Percentiles rank a stretch among this genome's conserved stretches.
phyloP scores from a whole-genome alignment of 2,888 invertebrate species.

The Hirudinaria manillensis region DNA sequence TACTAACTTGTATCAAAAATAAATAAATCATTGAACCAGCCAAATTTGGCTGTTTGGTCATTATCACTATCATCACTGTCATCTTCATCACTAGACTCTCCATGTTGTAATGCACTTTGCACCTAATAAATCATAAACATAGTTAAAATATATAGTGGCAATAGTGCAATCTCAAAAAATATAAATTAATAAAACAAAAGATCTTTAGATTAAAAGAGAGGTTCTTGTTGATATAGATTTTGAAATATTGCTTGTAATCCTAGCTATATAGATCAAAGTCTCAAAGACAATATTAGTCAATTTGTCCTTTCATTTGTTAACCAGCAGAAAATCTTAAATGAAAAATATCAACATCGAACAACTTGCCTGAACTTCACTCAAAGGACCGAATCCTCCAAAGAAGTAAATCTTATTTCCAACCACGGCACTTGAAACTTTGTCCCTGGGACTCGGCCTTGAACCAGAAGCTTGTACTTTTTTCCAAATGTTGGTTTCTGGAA shows the following conservation, averaged over 20 bases:
- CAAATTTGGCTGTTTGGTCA: constrained; percentile 45
- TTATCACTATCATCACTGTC: constrained; percentile 26
- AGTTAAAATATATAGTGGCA: too few relatives aligned
- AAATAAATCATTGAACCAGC: constrained; percentile 53
- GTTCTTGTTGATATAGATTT: too few relatives aligned
- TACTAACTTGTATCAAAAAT: constrained; percentile 47
- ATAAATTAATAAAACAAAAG: too few relatives aligned
- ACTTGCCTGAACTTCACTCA: constrained; percentile 32
- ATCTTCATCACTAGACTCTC: constrained; percentile 16
- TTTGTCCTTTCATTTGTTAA: too few relatives aligned
- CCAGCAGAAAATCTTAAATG: neutral
- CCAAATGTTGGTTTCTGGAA: constrained; percentile 46
- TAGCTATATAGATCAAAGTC: too few relatives aligned
- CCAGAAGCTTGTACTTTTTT: constrained; percentile 43
- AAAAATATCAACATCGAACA: neutral
- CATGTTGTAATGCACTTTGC: neutral
- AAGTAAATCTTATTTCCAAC: constrained; percentile 48
- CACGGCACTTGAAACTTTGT: constrained; percentile 49
- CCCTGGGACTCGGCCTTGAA: constrained; percentile 46
- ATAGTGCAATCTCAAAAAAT: too few relatives aligned
- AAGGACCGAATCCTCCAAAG: constrained; percentile 54
- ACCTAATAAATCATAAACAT: neutral
- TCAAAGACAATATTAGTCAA: too few relatives aligned
- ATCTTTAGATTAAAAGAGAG: too few relatives aligned
- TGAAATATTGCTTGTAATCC: too few relatives aligned